Conservation (phyloP, 2,113 vertebrate genomes). For the Cervus canadensis region DNA sequence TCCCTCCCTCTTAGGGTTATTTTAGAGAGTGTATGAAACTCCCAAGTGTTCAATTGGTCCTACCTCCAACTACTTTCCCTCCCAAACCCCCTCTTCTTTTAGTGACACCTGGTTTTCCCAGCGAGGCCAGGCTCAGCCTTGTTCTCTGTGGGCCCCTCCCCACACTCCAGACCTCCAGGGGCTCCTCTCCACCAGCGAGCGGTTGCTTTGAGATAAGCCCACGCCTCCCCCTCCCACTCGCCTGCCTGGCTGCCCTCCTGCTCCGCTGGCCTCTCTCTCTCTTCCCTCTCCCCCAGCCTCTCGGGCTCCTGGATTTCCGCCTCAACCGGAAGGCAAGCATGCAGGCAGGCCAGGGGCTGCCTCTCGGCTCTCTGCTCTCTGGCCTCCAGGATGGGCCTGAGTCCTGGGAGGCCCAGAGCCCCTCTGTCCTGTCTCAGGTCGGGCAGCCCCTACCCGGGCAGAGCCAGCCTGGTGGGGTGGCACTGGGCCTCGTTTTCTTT, state of each 20-base stretch:
- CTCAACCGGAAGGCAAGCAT: background rate
- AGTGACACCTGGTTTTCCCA: background rate
- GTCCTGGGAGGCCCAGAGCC: background rate
- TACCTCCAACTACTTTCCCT: background rate
- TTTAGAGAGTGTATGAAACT: background rate
- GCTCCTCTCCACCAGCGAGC: background rate
- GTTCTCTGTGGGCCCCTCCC: background rate
- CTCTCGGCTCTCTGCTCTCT: background rate
- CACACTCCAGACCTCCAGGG: background rate
- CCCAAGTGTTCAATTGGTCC: background rate
- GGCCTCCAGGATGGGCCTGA: background rate
- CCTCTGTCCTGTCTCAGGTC: too few species aligned
- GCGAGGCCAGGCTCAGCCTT: rapidly evolving
- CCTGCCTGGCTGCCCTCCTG: background rate
- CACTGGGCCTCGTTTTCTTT: background rate
- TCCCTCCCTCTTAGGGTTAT: background rate
- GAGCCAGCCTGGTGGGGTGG: background rate
- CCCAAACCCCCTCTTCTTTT: background rate
- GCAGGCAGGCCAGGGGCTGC: too few species aligned
- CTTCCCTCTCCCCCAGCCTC: background rate
- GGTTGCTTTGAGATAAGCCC: background rate
- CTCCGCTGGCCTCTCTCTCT: background rate
- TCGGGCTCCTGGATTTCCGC: background rate
- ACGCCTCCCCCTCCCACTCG: background rate
- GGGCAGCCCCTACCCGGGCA: background rate